These are phyloP conservation scores for Polyploca ridens DNA, from an alignment of 2,888 invertebrate genomes.

Conservation along the genomic window DNA sequence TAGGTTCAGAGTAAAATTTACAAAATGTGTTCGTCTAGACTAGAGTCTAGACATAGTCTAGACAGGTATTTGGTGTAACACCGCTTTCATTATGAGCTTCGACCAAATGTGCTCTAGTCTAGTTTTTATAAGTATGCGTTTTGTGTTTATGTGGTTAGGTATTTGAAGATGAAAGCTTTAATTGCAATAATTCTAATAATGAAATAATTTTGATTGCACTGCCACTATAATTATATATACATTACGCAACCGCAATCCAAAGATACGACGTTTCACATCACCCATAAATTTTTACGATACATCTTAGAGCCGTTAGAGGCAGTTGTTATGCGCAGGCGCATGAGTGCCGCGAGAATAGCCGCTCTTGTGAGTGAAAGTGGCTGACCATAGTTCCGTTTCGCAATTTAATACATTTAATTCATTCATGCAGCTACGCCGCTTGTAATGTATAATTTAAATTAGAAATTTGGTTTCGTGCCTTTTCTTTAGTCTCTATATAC, in stretches of 20 bases:
- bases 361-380: slow-evolving; percentile 78
- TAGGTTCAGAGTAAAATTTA: slow-evolving; percentile 51
- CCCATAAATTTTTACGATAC: slow-evolving; percentile 67
- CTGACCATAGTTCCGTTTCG: slow-evolving; percentile 71
- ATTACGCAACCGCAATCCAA: slow-evolving; percentile 52
- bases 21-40: slow-evolving; percentile 79
- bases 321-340: slow-evolving; percentile 35
- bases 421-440: slow-evolving; percentile 38
- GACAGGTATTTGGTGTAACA: slow-evolving; percentile 79
- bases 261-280: slow-evolving; percentile 48
- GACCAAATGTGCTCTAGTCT: slow-evolving; percentile 56
- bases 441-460: slow-evolving; percentile 35
- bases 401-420: slow-evolving; percentile 64
- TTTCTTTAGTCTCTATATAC: neutral
- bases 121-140: too few relatives aligned
- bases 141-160: neutral
- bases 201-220: too few relatives aligned
- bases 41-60: slow-evolving; percentile 79
- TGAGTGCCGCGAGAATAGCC: slow-evolving; percentile 57
- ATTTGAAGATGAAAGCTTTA: neutral
- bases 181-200: neutral
- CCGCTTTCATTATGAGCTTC: slow-evolving; percentile 67
- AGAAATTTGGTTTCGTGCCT: slow-evolving; percentile 19
- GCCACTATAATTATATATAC: slow-evolving; percentile 4
- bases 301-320: slow-evolving; percentile 42